Base-by-base conservation (phyloP, 2,113 vertebrate genomes). In the Sinocyclocheilus maitianheensis region DNA sequence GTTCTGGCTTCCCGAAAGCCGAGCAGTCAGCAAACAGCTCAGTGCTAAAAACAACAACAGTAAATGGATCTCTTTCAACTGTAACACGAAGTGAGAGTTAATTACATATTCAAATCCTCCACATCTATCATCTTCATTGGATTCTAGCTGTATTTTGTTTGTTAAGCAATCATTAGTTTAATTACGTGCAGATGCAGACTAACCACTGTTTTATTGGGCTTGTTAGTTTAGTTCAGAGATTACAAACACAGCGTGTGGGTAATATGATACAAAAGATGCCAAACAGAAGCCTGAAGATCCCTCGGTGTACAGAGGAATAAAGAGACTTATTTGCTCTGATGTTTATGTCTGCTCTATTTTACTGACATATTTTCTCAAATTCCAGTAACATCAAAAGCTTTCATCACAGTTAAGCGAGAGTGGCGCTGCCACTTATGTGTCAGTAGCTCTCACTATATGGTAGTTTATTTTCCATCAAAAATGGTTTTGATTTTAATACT, bases 161-260 rank as follows among this genome's bases (percentile, higher is more conserved):
- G 79, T 83, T 84, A 85, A 77, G 76, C 82, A 76, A 84, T 87
- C 83, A 85, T 90, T 88, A 84, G 78, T 85, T 80, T 84, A 88
- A 90, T 85, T 77, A 85, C 46, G 51, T 85, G 69, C 80, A 76
- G 53, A 89, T 80, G 75, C 30, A 72, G 83, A 63, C 74, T 87
- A 83, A 81, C 69, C 46, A 86, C 51, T 62, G 69, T 76, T 89
- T 87, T 85, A 85, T 62, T 77, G 55, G 75, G 83, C 79, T 87
- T 87, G 83, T 89, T 87, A 83, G 79, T 85, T 87, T 85, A 87
- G 72, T 78, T 83, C 75, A 85, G 46, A 89, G 79, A 83, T 85
- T 83, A 87, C 63, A 87, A 89, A 83, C 85, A 79, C 86, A 83
- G 88, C 84, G 20, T 89, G 85, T 72, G 85, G 53, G 85, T 89